Evolutionary conservation across 2,888 invertebrate genomes (phyloP).

Genomic region (Hyposoter dolosus): DNA sequence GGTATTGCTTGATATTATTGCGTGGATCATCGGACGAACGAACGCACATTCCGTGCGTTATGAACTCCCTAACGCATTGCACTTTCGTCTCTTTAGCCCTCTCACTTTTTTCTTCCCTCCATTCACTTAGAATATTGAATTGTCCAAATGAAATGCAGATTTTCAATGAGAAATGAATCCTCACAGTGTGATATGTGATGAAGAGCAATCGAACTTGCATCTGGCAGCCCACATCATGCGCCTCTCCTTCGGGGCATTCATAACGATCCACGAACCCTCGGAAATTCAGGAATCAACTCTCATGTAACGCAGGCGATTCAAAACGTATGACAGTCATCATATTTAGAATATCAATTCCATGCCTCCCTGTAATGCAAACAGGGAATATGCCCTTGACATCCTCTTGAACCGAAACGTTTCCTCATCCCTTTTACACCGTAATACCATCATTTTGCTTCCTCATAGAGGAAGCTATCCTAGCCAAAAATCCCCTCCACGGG

Average conservation of each 20-base stretch:
- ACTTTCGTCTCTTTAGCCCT: constrained; percentile 1
- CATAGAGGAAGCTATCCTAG: no score
- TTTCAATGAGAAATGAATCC: constrained; percentile 59
- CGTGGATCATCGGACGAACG: constrained; percentile 66
- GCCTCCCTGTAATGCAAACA: neutral
- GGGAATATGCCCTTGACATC: neutral
- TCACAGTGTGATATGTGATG: constrained; percentile 21
- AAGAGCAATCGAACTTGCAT: constrained; percentile 9
- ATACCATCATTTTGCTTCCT: no score
- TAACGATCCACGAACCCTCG: neutral
- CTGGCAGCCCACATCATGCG: neutral
- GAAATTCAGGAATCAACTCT: neutral
- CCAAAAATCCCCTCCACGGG: no score
- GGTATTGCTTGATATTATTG: constrained; percentile 42
- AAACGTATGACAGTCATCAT: neutral
- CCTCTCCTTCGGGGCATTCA: neutral
- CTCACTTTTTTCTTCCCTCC: neutral
- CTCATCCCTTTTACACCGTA: no score
- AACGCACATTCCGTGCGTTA: constrained; percentile 69
- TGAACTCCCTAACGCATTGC: constrained; percentile 54
- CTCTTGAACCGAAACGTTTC: neutral
- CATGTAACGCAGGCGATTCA: neutral
- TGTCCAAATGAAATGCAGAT: constrained; percentile 25
- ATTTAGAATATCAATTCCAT: neutral
- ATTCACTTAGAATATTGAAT: constrained; percentile 26